Evolutionary conservation across 2,888 invertebrate genomes (phyloP).

Genomic region (Tachystola acroxantha): DNA sequence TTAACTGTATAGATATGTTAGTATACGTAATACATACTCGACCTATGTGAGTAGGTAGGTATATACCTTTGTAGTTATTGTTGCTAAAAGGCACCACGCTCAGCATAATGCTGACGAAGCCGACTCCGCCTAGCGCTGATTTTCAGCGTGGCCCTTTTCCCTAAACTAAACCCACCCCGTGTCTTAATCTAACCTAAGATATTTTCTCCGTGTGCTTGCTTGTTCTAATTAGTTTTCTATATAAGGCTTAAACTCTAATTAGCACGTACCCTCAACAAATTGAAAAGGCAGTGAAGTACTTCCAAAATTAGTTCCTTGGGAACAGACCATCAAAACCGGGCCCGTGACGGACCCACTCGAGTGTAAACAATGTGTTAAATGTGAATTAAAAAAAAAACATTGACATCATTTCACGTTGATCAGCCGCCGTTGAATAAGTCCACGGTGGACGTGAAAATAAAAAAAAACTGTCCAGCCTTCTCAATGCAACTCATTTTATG

Average conservation of each 20-base stretch:
- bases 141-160: too few relatives aligned
- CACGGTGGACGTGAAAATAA: slow-evolving; percentile 25
- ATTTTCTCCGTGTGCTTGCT: too few relatives aligned
- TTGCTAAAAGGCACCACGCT: too few relatives aligned
- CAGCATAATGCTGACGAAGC: too few relatives aligned
- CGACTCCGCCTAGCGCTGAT: too few relatives aligned
- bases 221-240: too few relatives aligned
- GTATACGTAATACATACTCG: too few relatives aligned
- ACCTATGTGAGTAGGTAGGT: too few relatives aligned
- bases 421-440: slow-evolving; percentile 39
- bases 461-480: slow-evolving; percentile 42
- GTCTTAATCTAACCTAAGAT: too few relatives aligned
- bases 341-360: slow-evolving; percentile 56
- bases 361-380: slow-evolving; percentile 69
- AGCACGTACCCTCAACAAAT: background rate
- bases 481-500: slow-evolving; percentile 76
- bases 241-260: slow-evolving; percentile 6
- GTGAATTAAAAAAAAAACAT: slow-evolving; percentile 36
- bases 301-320: slow-evolving; percentile 25
- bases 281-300: background rate
- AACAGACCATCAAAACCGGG: slow-evolving; percentile 29
- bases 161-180: too few relatives aligned
- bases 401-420: slow-evolving; percentile 75
- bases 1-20: too few relatives aligned
- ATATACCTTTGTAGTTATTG: too few relatives aligned